Evolutionary conservation across 2,113 vertebrate genomes (phyloP).

Genomic region (Centropus unirufus): DNA sequence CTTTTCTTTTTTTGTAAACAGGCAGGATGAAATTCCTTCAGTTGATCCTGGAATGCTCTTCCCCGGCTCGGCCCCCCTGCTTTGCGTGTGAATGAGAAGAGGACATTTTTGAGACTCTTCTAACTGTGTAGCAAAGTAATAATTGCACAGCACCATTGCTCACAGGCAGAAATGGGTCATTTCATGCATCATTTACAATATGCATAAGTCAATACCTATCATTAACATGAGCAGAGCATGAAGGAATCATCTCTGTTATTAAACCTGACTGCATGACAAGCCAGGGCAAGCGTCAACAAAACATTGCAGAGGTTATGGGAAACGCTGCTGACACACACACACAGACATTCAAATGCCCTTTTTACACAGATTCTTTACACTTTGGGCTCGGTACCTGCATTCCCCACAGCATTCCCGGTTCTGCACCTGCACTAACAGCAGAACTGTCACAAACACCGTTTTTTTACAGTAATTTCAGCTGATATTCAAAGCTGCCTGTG

Average conservation of each 20-base stretch:
- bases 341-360: neutral
- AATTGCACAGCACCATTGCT: neutral
- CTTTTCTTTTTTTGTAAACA: neutral
- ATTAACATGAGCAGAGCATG: neutral
- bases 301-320: too few species aligned
- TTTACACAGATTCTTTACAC: fast-evolving
- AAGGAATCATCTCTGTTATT: neutral
- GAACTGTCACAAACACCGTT: fast-evolving
- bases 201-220: constrained; percentile 10
- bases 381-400: fast-evolving
- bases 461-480: neutral
- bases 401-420: fast-evolving
- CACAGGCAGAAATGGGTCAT: neutral
- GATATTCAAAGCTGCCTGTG: fast-evolving
- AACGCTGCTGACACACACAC: fast-evolving
- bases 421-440: neutral
- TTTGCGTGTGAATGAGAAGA: neutral
- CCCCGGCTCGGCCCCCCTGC: neutral
- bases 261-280: neutral
- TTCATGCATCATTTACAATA: constrained; percentile 64
- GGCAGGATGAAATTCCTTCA: neutral
- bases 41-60: neutral
- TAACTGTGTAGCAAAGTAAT: neutral
- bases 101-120: neutral
- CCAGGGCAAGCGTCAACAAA: neutral